Evolutionary conservation across 1,140 invertebrate species (phyloP), one percentile per base, ranked within the genome.

Genomic region (Rhagoletis pomonella): DNA sequence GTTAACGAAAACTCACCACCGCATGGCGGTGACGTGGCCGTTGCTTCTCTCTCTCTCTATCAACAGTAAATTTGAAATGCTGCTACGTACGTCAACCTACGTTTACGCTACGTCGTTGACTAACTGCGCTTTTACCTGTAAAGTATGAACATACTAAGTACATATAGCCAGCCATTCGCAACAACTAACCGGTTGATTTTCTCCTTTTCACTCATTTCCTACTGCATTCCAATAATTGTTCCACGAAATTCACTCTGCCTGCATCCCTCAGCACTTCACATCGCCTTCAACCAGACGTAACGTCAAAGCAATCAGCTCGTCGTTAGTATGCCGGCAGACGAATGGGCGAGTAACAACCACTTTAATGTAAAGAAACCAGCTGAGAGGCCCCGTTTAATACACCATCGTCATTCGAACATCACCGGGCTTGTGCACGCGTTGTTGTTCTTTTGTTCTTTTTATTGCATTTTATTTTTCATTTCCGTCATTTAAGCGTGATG

Each of bases 351-450:
- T 47, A 29, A 81, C 73, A 81, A 81, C 73, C 73, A 81, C 73
- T 50, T 81, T 69, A 12, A 47, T 4, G 1, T 3, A 67, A 67
- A 17, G 0, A 42, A 81, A 50, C 73, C 17, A 77, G 29, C 69
- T 4, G 14, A 81, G 73, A 81, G 73, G 73, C 73, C 47, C 73
- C 73, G 73, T 81, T 81, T 81, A 81, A 81, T 81, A 55, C 47
- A 6, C 47, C n/a, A 12, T 55, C 47, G 47, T 2, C 47, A 81
- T 47, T 58, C 19, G 14, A 81, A 58, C 47, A 81, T 12, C 73
- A 81, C n/a, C 50, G n/a, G 42, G 73, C 47, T 55, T 55, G 17
- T 55, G 73, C 4, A 17, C 47, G 73, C 14, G 67, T 73, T 5
- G 50, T 44, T 67, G 29, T 44, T 77, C n/a, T 81, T n/a, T 69